Percentiles rank a stretch among this genome's conserved stretches.
Evolutionary conservation across 2,888 invertebrate species (phyloP).

Genomic region (Cryptocephalus moraei): DNA sequence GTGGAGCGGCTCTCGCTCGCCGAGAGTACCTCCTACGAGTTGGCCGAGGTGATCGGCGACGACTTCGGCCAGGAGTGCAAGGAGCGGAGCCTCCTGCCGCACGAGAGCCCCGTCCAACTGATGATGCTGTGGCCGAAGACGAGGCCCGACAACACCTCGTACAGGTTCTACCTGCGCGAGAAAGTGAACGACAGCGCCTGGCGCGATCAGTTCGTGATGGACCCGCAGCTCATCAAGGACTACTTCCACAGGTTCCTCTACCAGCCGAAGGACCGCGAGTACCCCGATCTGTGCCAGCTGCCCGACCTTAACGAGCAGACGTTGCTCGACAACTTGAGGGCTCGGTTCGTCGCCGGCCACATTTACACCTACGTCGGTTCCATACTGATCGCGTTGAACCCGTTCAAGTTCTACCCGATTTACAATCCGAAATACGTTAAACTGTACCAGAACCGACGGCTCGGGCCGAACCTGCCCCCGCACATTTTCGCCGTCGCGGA

Average conservation of each 20-base stretch:
- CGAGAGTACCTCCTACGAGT: slow-evolving; percentile 61
- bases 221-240: slow-evolving; percentile 85
- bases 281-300: slow-evolving; percentile 90
- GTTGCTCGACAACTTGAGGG: slow-evolving; percentile 78
- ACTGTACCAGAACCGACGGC: slow-evolving; percentile 83
- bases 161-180: slow-evolving; percentile 78
- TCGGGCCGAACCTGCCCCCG: slow-evolving; percentile 87
- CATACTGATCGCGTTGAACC: slow-evolving; percentile 90
- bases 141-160: slow-evolving; percentile 44
- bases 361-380: slow-evolving; percentile 96
- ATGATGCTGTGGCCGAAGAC: slow-evolving; percentile 75
- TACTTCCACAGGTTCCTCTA: slow-evolving; percentile 85
- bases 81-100: slow-evolving; percentile 74
- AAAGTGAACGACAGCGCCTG: slow-evolving; percentile 76
- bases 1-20: slow-evolving; percentile 59
- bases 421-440: slow-evolving; percentile 97
- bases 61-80: slow-evolving; percentile 85
- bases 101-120: slow-evolving; percentile 71
- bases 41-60: slow-evolving; percentile 82
- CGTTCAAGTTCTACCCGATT: slow-evolving; percentile 91
- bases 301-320: slow-evolving; percentile 93
- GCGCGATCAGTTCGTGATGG: slow-evolving; percentile 81
- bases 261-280: slow-evolving; percentile 88
- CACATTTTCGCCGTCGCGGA: slow-evolving; percentile 96
- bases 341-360: slow-evolving; percentile 81